Evolutionary conservation across 2,888 invertebrate genomes (phyloP).

Genomic region (Stegana nigrithorax): DNA sequence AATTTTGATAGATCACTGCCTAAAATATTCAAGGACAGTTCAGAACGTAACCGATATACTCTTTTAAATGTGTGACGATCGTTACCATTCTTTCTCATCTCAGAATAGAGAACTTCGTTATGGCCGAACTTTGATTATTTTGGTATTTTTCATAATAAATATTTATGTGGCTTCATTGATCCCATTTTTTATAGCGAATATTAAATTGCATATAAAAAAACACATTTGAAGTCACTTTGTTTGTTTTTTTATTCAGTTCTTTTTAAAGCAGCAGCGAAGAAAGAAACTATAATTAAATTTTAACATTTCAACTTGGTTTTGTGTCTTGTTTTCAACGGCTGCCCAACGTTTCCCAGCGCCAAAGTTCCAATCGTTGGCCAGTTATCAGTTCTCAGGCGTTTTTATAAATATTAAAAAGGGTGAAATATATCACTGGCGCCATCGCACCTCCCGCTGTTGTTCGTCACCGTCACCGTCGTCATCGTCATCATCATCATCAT

Average conservation of each 20-base stretch:
- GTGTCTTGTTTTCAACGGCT: slow-evolving; percentile 6
- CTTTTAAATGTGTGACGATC: too few species aligned
- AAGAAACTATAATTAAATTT: slow-evolving; percentile 58
- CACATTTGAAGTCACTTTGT: slow-evolving; percentile 59
- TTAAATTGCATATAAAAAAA: slow-evolving; percentile 59
- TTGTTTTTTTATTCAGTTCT: slow-evolving; percentile 18
- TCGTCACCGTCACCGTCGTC: slow-evolving; percentile 27
- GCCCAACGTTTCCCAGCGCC: neutral
- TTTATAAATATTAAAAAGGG: slow-evolving; percentile 44
- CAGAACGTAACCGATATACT: too few species aligned
- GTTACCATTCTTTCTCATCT: too few species aligned
- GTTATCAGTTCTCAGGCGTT: neutral
- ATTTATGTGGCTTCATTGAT: slow-evolving; percentile 57
- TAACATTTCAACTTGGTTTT: slow-evolving; percentile 53
- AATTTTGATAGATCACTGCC: too few species aligned
- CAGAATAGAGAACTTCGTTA: too few species aligned
- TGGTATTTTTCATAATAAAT: slow-evolving; percentile 46
- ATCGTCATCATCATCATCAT: too few species aligned
- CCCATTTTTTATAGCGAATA: slow-evolving; percentile 59
- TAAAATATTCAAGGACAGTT: too few species aligned
- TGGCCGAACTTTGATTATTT: too few species aligned
- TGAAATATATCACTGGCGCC: slow-evolving; percentile 66
- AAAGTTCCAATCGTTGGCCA: neutral
- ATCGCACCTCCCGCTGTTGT: slow-evolving; percentile 64
- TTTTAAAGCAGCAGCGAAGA: too few species aligned